A percentile compares a stretch with the other conserved stretches of the same genome.
Evolutionary conservation across 2,888 invertebrate genomes (phyloP).

Genomic region (Hydriomena furcata): DNA sequence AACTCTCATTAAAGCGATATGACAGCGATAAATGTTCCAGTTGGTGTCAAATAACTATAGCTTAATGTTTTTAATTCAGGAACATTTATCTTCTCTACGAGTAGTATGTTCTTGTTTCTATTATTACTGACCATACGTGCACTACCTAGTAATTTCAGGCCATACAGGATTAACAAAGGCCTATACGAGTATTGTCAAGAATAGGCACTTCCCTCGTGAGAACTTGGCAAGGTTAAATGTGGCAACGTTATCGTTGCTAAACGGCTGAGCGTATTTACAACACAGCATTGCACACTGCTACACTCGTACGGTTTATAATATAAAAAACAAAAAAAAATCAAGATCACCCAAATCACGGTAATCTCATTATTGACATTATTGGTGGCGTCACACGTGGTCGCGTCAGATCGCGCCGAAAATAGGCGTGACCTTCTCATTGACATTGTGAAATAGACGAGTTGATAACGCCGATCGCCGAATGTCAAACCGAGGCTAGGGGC

Average conservation of each 20-base stretch:
- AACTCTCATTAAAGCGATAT: too few species aligned
- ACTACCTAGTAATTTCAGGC: constrained; percentile 52
- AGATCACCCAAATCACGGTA: constrained; percentile 33
- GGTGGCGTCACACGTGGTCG: constrained; percentile 59
- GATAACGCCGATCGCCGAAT: constrained; percentile 81
- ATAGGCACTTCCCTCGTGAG: constrained; percentile 83
- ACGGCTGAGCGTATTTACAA: constrained; percentile 79
- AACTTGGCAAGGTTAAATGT: constrained; percentile 81
- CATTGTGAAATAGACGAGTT: constrained; percentile 82
- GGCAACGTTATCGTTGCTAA: constrained; percentile 83
- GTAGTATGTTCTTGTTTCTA: background rate
- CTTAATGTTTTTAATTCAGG: background rate
- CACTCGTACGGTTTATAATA: constrained; percentile 51
- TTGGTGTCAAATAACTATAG: background rate
- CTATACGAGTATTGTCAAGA: constrained; percentile 81
- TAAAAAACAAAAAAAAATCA: constrained; percentile 17
- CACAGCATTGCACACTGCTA: constrained; percentile 76
- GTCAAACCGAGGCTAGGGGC: constrained; percentile 77
- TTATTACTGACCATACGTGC: constrained; percentile 11
- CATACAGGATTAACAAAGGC: constrained; percentile 78
- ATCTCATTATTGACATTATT: constrained; percentile 33
- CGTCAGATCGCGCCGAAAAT: constrained; percentile 67
- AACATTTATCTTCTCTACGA: background rate
- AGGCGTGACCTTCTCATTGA: constrained; percentile 83
- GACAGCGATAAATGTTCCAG: too few species aligned